Evolutionary conservation across 2,797 vertebrate genomes (phyloP).

Genomic region (Rhinichthys osculus): DNA sequence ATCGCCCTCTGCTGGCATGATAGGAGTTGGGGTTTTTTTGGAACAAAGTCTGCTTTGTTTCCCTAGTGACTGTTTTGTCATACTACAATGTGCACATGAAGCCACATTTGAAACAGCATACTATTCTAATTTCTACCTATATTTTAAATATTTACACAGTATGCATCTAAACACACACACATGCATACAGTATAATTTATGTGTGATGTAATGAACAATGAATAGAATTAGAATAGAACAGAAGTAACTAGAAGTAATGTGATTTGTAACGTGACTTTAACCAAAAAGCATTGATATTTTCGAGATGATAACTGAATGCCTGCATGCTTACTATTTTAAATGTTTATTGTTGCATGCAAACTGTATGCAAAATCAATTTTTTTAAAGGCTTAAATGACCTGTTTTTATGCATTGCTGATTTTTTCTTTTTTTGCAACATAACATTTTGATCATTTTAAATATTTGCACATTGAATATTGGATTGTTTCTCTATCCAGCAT

Average conservation of each 20-base stretch:
- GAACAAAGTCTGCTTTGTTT: slow-evolving; percentile 39
- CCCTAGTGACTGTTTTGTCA: slow-evolving; percentile 30
- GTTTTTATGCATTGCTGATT: neutral
- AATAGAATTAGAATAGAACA: too few relatives aligned
- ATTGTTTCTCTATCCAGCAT: neutral
- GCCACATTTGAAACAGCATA: neutral
- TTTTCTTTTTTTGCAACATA: neutral
- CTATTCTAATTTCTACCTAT: too few relatives aligned
- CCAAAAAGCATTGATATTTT: neutral
- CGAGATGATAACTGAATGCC: neutral
- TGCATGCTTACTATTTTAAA: neutral
- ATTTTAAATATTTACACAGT: neutral
- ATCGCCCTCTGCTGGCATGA: slow-evolving; percentile 35
- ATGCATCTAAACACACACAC: neutral
- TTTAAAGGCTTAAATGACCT: neutral
- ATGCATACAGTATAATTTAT: neutral
- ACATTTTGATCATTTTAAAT: too few relatives aligned
- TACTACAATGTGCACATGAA: neutral
- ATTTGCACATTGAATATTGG: too few relatives aligned
- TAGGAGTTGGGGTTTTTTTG: slow-evolving; percentile 6
- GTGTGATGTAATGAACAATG: too few relatives aligned
- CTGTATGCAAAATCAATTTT: neutral
- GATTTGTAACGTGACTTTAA: neutral
- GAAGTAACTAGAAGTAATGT: too few relatives aligned
- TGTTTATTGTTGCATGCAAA: neutral